Conservation (phyloP, 2,113 vertebrate genomes). For the Lasiurus cinereus region DNA sequence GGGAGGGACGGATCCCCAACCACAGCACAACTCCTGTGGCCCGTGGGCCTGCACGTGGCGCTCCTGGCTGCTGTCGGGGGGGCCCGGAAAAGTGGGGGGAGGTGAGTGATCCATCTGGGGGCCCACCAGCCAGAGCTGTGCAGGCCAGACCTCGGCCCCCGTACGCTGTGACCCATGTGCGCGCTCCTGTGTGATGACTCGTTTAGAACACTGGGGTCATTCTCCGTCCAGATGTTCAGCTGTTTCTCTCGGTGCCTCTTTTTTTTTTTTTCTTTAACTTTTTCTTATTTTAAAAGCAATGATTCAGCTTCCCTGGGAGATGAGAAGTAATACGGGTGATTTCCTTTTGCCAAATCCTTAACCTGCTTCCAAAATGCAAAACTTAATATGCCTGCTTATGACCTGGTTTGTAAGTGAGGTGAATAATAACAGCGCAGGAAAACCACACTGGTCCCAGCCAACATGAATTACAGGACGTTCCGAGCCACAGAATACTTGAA, state of each 20-base stretch:
- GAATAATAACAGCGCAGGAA: constrained; percentile 14
- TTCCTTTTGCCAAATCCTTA: constrained; percentile 45
- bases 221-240: background rate
- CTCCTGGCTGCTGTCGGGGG: background rate
- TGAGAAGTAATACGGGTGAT: background rate
- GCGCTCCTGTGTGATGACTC: background rate
- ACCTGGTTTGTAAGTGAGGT: constrained; percentile 25
- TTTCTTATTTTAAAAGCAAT: background rate
- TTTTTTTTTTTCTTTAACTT: background rate
- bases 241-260: background rate
- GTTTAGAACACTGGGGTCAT: background rate
- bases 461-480: constrained; percentile 32
- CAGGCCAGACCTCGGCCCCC: background rate
- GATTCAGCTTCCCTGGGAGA: background rate
- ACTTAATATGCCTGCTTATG: background rate
- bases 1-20: background rate
- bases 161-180: background rate
- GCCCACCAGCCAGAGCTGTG: background rate
- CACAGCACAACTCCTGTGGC: background rate
- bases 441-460: background rate
- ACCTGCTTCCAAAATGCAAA: constrained; percentile 52
- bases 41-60: fast-evolving
- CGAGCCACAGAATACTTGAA: background rate
- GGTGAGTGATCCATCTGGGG: fast-evolving
- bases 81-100: background rate